Evolutionary conservation across 2,797 vertebrate species (phyloP).

Genomic region (Hafferia zeledoni): DNA sequence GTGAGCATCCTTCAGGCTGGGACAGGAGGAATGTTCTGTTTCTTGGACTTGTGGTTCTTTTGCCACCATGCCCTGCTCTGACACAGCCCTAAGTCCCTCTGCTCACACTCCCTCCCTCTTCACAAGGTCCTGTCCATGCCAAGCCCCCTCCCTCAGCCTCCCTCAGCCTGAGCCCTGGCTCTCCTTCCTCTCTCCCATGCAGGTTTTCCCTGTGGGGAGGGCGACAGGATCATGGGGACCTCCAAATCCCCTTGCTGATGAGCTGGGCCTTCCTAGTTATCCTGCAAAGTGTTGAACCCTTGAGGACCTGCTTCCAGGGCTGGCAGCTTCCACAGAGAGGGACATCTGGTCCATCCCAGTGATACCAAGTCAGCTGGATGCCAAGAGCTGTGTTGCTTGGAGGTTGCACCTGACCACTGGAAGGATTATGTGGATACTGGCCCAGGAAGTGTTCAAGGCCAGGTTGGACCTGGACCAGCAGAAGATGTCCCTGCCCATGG

Average conservation of each 20-base stretch:
- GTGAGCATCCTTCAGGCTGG: neutral
- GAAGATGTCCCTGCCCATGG: neutral
- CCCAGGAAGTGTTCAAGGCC: neutral
- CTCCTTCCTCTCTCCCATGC: accelerated
- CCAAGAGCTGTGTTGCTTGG: neutral
- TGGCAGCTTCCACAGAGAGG: neutral
- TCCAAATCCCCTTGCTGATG: neutral
- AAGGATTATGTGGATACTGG: neutral
- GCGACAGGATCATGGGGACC: neutral
- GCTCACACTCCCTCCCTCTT: neutral
- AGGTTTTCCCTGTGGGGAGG: neutral
- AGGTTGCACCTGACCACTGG: neutral
- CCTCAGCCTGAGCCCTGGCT: neutral
- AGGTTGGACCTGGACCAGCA: neutral
- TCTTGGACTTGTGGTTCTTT: neutral
- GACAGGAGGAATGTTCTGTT: neutral
- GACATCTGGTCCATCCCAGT: neutral
- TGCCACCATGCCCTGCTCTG: neutral
- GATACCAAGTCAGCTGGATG: accelerated
- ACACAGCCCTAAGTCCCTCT: neutral
- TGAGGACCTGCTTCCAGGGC: accelerated
- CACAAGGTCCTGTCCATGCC: accelerated
- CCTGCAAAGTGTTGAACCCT: neutral
- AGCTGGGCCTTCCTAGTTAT: neutral
- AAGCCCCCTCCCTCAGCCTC: accelerated